phyloP scores from a whole-genome alignment of 2,888 invertebrate genomes.

The Miltochrista miniata region DNA sequence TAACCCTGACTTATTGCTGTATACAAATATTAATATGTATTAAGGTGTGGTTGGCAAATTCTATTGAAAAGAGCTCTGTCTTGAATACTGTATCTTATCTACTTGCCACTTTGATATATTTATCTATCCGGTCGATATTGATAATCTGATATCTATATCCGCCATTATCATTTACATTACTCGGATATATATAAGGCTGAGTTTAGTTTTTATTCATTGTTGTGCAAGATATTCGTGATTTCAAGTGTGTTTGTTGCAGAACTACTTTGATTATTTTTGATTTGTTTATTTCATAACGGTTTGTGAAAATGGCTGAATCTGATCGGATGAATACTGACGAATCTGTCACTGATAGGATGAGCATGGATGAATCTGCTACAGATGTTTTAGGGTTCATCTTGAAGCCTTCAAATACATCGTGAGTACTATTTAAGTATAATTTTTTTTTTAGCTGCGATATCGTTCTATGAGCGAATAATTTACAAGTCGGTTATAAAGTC shows the following conservation, averaged over 20 bases:
- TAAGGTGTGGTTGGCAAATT: too few species aligned
- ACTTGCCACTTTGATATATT: too few species aligned
- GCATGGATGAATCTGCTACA: slow-evolving; percentile 5
- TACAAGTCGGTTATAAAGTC: too few species aligned
- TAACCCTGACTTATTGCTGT: too few species aligned
- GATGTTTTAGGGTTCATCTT: slow-evolving; percentile 29
- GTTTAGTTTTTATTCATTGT: neutral
- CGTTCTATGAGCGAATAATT: too few species aligned
- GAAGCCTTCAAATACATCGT: slow-evolving; percentile 35
- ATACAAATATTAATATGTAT: too few species aligned
- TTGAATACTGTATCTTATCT: too few species aligned
- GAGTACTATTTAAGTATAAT: neutral
- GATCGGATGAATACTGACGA: neutral
- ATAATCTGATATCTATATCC: neutral
- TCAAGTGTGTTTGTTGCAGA: too few species aligned
- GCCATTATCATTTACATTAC: neutral
- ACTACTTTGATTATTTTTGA: neutral
- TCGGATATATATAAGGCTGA: neutral
- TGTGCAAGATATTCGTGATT: too few species aligned
- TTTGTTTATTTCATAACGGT: neutral
- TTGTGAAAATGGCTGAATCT: neutral
- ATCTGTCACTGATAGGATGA: neutral
- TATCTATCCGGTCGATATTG: neutral
- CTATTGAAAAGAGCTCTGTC: too few species aligned
- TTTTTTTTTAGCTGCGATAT: neutral